Base-by-base conservation (phyloP, 2,113 vertebrate genomes). In the Rhinoderma darwinii region DNA sequence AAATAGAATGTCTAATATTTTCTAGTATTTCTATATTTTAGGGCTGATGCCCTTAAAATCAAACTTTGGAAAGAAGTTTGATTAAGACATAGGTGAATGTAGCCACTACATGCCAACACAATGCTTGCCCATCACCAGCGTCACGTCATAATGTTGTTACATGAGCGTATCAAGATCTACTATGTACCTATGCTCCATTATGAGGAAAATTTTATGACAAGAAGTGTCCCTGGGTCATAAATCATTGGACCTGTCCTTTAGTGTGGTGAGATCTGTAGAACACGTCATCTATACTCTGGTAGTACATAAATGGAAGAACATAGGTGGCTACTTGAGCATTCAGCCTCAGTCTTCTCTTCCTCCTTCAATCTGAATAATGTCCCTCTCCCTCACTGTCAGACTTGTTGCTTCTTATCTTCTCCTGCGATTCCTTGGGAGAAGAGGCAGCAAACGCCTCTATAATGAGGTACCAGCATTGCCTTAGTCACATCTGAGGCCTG, bases 381-480 rank as follows among this genome's bases (percentile, higher is more conserved):
- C 32, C 43, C 54, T 80, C 84, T 75, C 25, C 63, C 59, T 70
- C 61, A 22, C 61, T 54, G 37, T 37, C 61, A 25, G 25, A 86
- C 61, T 78, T 86, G 84, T 80, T 86, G 76, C 76, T 30, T 86
- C 74, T 78, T 50, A 86, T 70, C 84, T 41, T 86, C 47, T n/a
- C 18, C 47, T 70, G 32, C 73, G 76, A 80, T 80, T 80, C 63
- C 76, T 72, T 35, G 63, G 84, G 63, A 72, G 76, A 50, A 80
- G 63, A 68, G 11, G 59, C 41, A 25, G 74, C 32, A 27, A 20
- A 44, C 27, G 56, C 84, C 75, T 86, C 76, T 72, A 63, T 86
- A 86, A 86, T 86, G 84, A 86, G 61, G 44, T 41, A 80, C 25
- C 44, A 54, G 84, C 27, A 50, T 78, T 72, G 74, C 47, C 35